These are phyloP conservation scores for Gobio occitaniae DNA, from an alignment of 2,797 vertebrate genomes.

Conservation along the genomic window DNA sequence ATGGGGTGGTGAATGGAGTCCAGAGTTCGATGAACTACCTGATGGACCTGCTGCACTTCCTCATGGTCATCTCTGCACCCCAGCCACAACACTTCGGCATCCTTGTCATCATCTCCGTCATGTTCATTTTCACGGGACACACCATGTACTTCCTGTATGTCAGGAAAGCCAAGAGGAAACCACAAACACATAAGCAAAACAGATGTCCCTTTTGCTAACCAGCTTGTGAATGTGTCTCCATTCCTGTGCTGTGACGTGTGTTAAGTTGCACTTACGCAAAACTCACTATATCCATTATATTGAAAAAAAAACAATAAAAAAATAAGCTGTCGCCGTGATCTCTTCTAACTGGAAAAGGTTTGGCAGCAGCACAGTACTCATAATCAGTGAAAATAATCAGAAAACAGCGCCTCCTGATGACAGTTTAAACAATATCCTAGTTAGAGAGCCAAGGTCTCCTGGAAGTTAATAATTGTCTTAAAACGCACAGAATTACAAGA, in stretches of 20 bases:
- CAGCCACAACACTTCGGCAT: conserved; percentile 79
- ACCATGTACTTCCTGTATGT: conserved; percentile 81
- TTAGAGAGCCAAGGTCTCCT: conserved; percentile 6
- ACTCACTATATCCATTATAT: not conserved
- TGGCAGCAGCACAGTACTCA: conserved; percentile 61
- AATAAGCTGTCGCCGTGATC: not conserved
- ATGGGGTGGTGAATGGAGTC: conserved; percentile 80
- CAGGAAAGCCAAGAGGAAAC: conserved; percentile 80
- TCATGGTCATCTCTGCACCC: conserved; percentile 78
- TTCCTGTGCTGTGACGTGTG: not conserved
- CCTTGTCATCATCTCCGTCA: conserved; percentile 79
- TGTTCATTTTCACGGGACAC: conserved; percentile 79
- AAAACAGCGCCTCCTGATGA: conserved; percentile 66
- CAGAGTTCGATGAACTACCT: conserved; percentile 87
- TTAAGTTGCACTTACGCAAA: conserved; percentile 7
- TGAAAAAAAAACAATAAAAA: not conserved
- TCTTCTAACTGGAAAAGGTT: not conserved
- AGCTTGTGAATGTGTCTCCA: conserved; percentile 23
- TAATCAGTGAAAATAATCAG: conserved; percentile 72
- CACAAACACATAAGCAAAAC: conserved; percentile 70
- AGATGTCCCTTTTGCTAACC: conserved; percentile 10
- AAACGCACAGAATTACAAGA: not conserved
- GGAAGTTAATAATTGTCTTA: conserved; percentile 16
- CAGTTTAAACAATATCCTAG: conserved; percentile 48
- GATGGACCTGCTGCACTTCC: conserved; percentile 83